Base-by-base conservation (phyloP, 2,113 vertebrate species). In the Neotoma lepida region DNA sequence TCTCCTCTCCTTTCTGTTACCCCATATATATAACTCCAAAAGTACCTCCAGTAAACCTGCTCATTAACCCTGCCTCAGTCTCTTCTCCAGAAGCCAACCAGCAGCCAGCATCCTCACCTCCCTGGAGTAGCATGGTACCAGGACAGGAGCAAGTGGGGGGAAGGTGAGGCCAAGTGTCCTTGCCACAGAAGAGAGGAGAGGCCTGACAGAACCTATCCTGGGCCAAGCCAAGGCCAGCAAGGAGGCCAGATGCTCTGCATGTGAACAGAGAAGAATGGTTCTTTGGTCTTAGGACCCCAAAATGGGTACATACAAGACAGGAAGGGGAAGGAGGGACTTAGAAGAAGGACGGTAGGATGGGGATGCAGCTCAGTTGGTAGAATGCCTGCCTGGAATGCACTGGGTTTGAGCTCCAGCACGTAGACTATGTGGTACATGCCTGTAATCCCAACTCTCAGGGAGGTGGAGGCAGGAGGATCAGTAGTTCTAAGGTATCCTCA, bases 91-190 rank as follows among this genome's bases (percentile, higher is more conserved):
- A 78, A 30, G n/a, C 1, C 10, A 2, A 13, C 6, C 54, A 13
- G 39, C 68, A 54, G 15, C 26, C 46, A 39, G 56, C 39, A 30
- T 22, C 39, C 18, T 46, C 28, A 4, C 6, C 14, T 9, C 18
- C 51, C 46, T 30, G 30, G 1, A 28, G 51, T 10, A 54, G 76
- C 0, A 0, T 15, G 35, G 84, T 63, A 4, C 1, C 58, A 70
- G 18, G 39, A 20, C 49, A 1, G n/a, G 20, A 49, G 46, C 0
- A 0, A 1, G 22, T 0, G 1, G 28, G 8, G 28, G 28, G 33
- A 6, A 84, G 12, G 26, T 1, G 0, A 61, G 3, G 64, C 44
- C 13, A 70, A 44, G 39, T 2, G 17, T 18, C 51, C 77, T 28
- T 5, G 76, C 15, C 1, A 12, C 8, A 5, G 6, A 17, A 24